These are phyloP conservation scores for Trachymyrmex cornetzi DNA, from an alignment of 1,140 invertebrate genomes.

Conservation along the genomic window DNA sequence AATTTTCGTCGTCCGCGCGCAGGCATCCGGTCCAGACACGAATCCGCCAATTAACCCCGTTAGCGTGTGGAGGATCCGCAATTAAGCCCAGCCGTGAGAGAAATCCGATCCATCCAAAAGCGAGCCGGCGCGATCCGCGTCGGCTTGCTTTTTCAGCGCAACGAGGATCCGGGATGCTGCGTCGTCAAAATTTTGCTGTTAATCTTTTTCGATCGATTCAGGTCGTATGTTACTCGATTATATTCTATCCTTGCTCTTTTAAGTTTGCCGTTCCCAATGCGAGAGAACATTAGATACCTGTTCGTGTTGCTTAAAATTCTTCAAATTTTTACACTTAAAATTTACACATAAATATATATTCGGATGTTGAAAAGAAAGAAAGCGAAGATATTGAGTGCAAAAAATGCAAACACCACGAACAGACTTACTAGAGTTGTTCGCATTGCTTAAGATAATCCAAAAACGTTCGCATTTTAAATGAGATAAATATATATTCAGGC, in stretches of 20 bases:
- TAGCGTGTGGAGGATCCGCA: conserved; percentile 63
- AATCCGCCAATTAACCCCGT: conserved; percentile 72
- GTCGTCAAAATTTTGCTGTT: conserved; percentile 1
- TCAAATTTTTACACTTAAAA: too few species aligned
- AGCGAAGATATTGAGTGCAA: too few species aligned
- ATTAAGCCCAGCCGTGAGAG: conserved; percentile 71
- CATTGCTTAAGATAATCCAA: too few species aligned
- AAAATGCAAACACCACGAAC: too few species aligned
- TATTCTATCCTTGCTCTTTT: background rate
- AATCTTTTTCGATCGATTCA: background rate
- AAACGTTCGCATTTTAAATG: too few species aligned
- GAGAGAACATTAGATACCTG: background rate
- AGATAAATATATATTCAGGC: too few species aligned
- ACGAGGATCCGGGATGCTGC: background rate
- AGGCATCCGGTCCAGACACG: conserved; percentile 65
- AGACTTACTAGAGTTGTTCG: too few species aligned
- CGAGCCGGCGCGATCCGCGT: background rate
- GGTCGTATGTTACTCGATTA: background rate
- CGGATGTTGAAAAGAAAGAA: too few species aligned
- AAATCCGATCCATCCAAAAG: conserved; percentile 10
- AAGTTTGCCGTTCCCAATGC: background rate
- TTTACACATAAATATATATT: too few species aligned
- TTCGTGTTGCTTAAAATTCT: too few species aligned
- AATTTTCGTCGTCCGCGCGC: conserved; percentile 68
- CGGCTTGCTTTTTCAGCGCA: conserved; percentile 42